Base-by-base conservation (phyloP, 1,140 invertebrate genomes). In the Platyscapa corneri region DNA sequence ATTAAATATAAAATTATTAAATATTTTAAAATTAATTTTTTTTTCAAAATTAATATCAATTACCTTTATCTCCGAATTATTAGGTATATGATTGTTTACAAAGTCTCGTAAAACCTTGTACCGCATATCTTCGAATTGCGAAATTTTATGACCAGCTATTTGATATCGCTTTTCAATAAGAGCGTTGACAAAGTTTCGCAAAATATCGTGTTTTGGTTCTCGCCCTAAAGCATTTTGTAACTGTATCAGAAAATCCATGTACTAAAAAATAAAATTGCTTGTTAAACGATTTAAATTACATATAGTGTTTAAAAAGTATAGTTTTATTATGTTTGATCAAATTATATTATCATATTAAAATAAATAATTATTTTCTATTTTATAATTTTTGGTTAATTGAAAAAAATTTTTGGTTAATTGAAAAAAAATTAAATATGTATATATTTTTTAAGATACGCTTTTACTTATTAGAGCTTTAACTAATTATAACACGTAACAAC, bases 171-270 rank as follows among this genome's bases (percentile, higher is more conserved):
- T 88, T 30, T 87, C 84, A 12, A 87, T 87, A n/a, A 90, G 75
- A 27, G 70, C 65, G 34, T 83, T 85, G 12, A 91, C 37, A 76
- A 88, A 89, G 39, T 87, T 84, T n/a, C 70, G 87, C 39, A 92
- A 83, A 20, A 83, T 86, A 0, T 91, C 88, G 23, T 89, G 87
- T 56, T 89, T 90, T 27, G 88, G 88, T 74, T 88, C 81, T 30
- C 60, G 85, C 1, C 91, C 91, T 46, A 91, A 75, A 8, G 72
- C 34, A 20, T 76, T 87, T 67, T 88, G 88, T n/a, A 90, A 74
- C 37, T 88, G 89, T 18, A 42, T 53, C 85, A 90, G 88, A 64
- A 91, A 90, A 46, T 90, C 88, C 89, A 89, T 89, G 39, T 88
- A 91, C 91, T 91, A 70, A 60, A 83, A 78, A 60, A 67, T 53